These are phyloP conservation scores for Eutrigla gurnardus DNA, from an alignment of 2,797 vertebrate genomes.

Conservation along the genomic window DNA sequence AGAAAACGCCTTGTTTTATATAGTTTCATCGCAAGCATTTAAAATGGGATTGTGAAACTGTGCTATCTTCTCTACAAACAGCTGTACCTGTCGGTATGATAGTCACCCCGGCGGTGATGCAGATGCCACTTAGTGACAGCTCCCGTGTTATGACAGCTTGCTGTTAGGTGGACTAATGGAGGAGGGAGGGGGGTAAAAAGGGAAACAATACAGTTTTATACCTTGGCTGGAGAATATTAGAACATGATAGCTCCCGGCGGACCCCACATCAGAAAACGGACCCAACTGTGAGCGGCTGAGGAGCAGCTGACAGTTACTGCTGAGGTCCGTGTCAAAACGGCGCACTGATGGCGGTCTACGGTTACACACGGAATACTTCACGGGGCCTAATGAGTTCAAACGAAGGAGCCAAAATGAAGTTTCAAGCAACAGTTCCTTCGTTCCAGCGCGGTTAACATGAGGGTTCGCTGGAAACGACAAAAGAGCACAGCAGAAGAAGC, in stretches of 20 bases:
- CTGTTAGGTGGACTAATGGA: constrained; percentile 13
- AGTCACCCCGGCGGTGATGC: background rate
- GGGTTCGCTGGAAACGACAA: background rate
- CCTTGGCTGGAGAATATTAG: constrained; percentile 34
- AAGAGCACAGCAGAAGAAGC: background rate
- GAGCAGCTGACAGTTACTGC: constrained; percentile 45
- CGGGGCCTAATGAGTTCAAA: constrained; percentile 9
- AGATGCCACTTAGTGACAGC: constrained; percentile 18
- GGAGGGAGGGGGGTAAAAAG: background rate
- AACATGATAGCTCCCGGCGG: constrained; percentile 43
- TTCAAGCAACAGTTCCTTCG: no score
- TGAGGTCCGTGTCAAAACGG: constrained; percentile 30
- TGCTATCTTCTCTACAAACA: background rate
- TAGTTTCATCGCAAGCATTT: background rate
- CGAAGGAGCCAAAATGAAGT: background rate
- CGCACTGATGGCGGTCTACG: background rate
- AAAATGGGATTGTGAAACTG: background rate
- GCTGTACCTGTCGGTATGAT: background rate
- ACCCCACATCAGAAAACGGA: constrained; percentile 49
- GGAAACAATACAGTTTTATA: constrained; percentile 21
- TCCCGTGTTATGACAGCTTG: background rate
- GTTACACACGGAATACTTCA: constrained; percentile 2
- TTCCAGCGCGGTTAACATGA: background rate
- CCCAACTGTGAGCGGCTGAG: constrained; percentile 19
- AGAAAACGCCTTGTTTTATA: background rate